Base-by-base conservation (phyloP, 2,113 vertebrate species). In the Sylvicapra grimmia region DNA sequence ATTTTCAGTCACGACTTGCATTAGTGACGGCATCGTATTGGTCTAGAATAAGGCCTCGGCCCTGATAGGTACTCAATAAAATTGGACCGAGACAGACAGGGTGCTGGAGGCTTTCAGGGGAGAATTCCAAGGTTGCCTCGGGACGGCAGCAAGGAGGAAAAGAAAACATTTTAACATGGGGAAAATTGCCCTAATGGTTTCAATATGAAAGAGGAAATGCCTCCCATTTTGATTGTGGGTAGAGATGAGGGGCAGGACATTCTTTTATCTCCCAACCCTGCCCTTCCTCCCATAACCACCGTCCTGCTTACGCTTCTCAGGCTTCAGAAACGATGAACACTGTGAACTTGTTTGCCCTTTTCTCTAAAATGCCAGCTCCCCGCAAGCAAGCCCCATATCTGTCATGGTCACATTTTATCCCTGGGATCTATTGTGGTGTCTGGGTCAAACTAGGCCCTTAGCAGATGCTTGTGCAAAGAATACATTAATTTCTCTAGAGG, bases 161-260 rank as follows among this genome's bases (percentile, higher is more conserved):
- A 47, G 77, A 89, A 90, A 83, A 91, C 72, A 27, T 65, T 93
- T 93, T 90, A 86, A 77, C 49, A 47, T 86, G 75, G 54, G 65
- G 83, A 72, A 97, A 98, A 91, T 96, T 79, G 49, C 25, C 86
- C 63, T 96, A 94, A 85, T 97, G 90, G 25, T 63, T 98, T 96
- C 90, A 79, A n/a, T 89, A 95, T 59, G 96, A 97, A 98, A 95
- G 58, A 97, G 65, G 68, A 85, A 95, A 96, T 91, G 33, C 59
- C 56, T n/a, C 56, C 25, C 3, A 1, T 79, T 93, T 96, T 33
- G 56, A 51, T 7, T 9, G 13, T 15, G 47, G 5, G 29, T 14
- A 1, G 31, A 83, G 36, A 51, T 15, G 56, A 92, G 21, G 0
- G 15, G 47, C 15, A 15, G 12, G 3, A 2, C 19, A 5, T 31